A percentile compares a stretch with the other conserved stretches of the same genome.
Conservation (phyloP, 2,888 invertebrate species). For the Euclidia mi region DNA sequence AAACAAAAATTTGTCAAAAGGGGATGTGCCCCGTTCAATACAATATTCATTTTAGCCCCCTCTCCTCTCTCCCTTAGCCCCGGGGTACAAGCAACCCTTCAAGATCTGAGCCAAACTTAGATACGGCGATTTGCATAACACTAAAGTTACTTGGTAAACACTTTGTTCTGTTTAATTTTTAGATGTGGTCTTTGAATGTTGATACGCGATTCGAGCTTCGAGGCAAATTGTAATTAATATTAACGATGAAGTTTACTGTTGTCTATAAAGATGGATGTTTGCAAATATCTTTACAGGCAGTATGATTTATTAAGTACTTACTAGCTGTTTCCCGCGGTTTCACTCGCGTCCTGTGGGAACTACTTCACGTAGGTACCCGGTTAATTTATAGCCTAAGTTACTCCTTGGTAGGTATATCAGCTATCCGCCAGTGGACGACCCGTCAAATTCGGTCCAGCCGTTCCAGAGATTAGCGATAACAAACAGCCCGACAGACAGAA, state of each 20-base stretch:
- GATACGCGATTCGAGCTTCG: background rate
- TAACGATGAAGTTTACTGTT: background rate
- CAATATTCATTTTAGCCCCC: slow-evolving; percentile 53
- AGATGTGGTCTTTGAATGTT: slow-evolving; percentile 12
- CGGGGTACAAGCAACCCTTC: slow-evolving; percentile 45
- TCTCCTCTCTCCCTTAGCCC: slow-evolving; percentile 16
- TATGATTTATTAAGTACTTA: too few relatives aligned
- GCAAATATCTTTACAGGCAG: too few relatives aligned
- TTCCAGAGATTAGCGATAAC: too few relatives aligned
- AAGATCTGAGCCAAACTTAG: slow-evolving; percentile 53
- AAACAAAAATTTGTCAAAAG: slow-evolving; percentile 61
- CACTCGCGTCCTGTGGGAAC: too few relatives aligned
- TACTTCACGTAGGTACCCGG: too few relatives aligned
- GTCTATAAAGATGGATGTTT: background rate
- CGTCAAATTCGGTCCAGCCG: too few relatives aligned
- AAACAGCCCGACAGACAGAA: too few relatives aligned
- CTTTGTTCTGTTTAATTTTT: slow-evolving; percentile 21
- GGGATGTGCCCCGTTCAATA: slow-evolving; percentile 48
- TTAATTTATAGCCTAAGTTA: too few relatives aligned
- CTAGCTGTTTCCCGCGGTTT: too few relatives aligned
- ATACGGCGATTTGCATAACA: slow-evolving; percentile 56
- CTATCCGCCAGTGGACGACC: too few relatives aligned
- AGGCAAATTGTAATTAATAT: too few relatives aligned
- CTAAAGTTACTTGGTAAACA: slow-evolving; percentile 38
- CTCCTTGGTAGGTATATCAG: too few relatives aligned